Evolutionary conservation across 2,113 vertebrate species (phyloP), one percentile per base, ranked within the genome.

Genomic region (Menura novaehollandiae): DNA sequence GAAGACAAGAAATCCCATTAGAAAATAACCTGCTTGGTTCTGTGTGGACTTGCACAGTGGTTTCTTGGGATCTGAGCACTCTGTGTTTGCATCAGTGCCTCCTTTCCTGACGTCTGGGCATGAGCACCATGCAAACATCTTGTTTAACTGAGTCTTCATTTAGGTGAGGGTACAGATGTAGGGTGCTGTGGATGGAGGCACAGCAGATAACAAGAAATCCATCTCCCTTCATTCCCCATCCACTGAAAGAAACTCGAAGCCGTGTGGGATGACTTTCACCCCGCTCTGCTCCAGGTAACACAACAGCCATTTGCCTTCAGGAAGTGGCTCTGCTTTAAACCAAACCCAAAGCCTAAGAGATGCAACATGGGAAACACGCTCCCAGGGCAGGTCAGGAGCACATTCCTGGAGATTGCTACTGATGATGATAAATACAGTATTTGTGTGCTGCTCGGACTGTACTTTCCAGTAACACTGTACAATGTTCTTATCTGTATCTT

Each of bases 241-340:
- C 1, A 0, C 75, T 26, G 18, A 56, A 56, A 56, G 93, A 93
- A 95, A 93, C 85, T 53, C 33, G 88, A 94, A 89, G 82, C 92
- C 7, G 0, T 5, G 62, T 22, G 56, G 69, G 75, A 60, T 77
- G 66, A 64, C 41, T 94, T 88, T 52, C 90, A 71, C 26, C 58
- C 68, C 85, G 68, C n/a, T 86, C 90, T 93, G 93, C 85, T 92
- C 39, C 88, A 83, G 66, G 92, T 88, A 93, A 93, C 24, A 59
- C 60, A 95, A 93, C 14, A 86, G 27, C 68, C 56, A 60, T 44
- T 81, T 81, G 72, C 82, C 76, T 91, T 86, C 15, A 11, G 89
- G 60, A 95, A 77, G 87, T 33, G 41, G 77, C 81, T 82, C n/a
- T 0, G 15, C 93, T 92, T 87, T 76, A 78, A 86, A 93, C 59